Evolutionary conservation across 2,888 invertebrate genomes (phyloP), one percentile per base, ranked within the genome.

Genomic region (Tachina grossa): DNA sequence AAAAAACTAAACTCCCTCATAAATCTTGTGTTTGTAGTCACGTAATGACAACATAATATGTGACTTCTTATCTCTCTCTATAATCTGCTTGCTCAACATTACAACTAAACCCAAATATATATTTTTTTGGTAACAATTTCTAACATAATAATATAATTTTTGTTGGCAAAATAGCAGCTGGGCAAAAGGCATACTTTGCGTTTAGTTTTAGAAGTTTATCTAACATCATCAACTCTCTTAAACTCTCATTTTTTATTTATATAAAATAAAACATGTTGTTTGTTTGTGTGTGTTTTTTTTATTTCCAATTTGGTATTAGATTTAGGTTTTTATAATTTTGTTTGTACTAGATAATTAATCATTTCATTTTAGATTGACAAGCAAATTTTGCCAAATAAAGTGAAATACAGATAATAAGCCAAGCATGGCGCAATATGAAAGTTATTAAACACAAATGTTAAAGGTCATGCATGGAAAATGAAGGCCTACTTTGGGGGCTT

Each of bases 31-130:
- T 88, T 88, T 89, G 90, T 89, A 91, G 91, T 90, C 91, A 91
- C 91, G 90, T 91, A 91, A 90, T 90, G 90, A 91, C 91, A 90
- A 91, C 90, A 90, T 90, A 90, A 90, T 90, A 90, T 88, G 87
- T 87, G 87, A 87, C 87, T 88, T 76, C 80, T 83, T 76, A 77
- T 76, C 75, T 84, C 59, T 51, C 72, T 51, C 72, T 65, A 68
- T 76, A 66, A 79, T 55, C 57, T 76, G 45, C n/a, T 2, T 47
- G 43, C 55, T 47, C 75, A n/a, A 49, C 74, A 31, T 47, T 5
- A 47, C 31, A 53, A 4, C 49, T 10, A 9, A 57, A 59, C 47
- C 57, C 47, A 45, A 57, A 59, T 41, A 41, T n/a, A 80, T 14
- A 19, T n/a, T 47, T 14, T 2, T 14, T 59, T 16, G 22, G 59